Percentiles rank a stretch among this genome's conserved stretches.
Evolutionary conservation across 2,888 invertebrate genomes (phyloP).

Genomic region (Amphimallon solstitiale): DNA sequence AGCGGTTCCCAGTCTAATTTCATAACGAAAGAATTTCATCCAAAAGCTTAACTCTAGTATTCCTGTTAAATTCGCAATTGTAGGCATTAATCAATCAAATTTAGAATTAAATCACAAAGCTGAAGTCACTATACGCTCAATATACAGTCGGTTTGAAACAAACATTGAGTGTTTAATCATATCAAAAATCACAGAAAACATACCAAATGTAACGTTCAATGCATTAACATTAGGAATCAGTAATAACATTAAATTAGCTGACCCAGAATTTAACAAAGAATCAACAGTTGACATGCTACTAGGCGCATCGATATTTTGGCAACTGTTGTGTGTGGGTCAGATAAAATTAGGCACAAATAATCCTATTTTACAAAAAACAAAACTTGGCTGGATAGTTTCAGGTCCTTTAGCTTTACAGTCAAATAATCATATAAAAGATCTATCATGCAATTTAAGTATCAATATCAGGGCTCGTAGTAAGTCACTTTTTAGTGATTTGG

Average conservation of each 20-base stretch:
- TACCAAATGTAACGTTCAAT: slow-evolving; percentile 4
- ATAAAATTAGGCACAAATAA: not conserved
- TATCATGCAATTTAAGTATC: too few species aligned
- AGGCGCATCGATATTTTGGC: not conserved
- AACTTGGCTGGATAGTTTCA: too few species aligned
- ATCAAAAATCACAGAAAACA: not conserved
- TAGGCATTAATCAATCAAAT: not conserved
- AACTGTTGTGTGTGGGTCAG: not conserved
- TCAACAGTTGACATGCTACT: slow-evolving; percentile 12
- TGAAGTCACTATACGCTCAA: not conserved
- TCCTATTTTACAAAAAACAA: too few species aligned
- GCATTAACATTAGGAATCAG: not conserved
- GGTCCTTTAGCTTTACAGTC: too few species aligned
- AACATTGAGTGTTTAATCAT: not conserved
- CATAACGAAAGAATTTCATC: not conserved
- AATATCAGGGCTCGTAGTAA: too few species aligned
- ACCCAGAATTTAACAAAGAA: not conserved
- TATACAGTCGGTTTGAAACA: not conserved
- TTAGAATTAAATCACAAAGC: not conserved
- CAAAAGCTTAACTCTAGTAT: not conserved
- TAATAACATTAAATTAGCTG: not conserved
- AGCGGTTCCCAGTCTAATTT: slow-evolving; percentile 7
- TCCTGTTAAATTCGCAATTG: not conserved
- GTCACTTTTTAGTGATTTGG: too few species aligned
- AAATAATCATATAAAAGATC: too few species aligned